A percentile compares a stretch with the other conserved stretches of the same genome.
phyloP scores from a whole-genome alignment of 2,888 invertebrate species.

The Actias luna region DNA sequence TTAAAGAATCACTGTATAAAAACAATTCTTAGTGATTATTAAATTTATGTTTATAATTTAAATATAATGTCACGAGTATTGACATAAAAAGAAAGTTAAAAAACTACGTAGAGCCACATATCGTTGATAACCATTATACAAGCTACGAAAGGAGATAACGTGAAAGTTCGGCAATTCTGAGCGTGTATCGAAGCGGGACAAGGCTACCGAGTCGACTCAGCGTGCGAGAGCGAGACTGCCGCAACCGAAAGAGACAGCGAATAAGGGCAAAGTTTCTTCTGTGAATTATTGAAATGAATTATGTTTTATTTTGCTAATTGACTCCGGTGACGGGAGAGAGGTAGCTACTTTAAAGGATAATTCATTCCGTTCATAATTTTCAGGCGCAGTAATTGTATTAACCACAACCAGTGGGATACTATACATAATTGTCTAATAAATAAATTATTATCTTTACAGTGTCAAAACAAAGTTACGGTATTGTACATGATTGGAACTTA shows the following conservation, averaged over 20 bases:
- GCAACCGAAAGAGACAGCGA: constrained; percentile 34
- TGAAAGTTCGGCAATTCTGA: constrained; percentile 56
- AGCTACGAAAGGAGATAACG: constrained; percentile 62
- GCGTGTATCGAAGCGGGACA: constrained; percentile 48
- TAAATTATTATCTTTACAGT: too few species aligned
- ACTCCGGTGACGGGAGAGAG: constrained; percentile 32
- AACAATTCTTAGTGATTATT: too few species aligned
- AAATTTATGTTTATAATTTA: too few species aligned
- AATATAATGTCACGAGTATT: background rate
- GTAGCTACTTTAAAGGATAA: constrained; percentile 39
- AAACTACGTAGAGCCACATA: constrained; percentile 38
- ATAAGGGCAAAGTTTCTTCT: constrained; percentile 56
- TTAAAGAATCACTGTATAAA: too few species aligned
- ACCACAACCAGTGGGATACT: constrained; percentile 19
- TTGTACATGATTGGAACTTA: too few species aligned
- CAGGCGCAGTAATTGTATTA: constrained; percentile 42
- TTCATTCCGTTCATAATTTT: constrained; percentile 43
- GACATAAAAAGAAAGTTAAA: background rate
- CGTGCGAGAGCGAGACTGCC: constrained; percentile 32
- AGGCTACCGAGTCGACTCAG: constrained; percentile 29
- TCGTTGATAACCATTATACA: constrained; percentile 36
- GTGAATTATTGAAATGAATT: constrained; percentile 67
- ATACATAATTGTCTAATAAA: background rate
- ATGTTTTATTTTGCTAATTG: constrained; percentile 66
- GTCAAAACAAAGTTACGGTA: too few species aligned